Base-by-base conservation (phyloP, 2,888 invertebrate genomes). In the Selenia dentaria region DNA sequence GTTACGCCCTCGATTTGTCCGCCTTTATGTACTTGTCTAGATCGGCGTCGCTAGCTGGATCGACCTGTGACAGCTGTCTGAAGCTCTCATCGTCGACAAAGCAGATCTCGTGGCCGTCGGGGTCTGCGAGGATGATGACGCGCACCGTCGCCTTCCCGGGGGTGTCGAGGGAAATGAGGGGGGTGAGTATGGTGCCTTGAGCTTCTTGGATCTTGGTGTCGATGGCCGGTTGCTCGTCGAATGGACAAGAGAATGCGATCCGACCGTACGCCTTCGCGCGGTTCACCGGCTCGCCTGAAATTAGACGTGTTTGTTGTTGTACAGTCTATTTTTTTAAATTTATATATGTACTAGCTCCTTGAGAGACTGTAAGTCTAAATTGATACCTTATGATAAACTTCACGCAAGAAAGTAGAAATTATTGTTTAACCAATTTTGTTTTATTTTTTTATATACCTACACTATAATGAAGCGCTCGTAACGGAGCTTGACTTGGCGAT, bases 21-120 rank as follows among this genome's bases (percentile, higher is more conserved):
- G 93, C 92, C 51, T 91, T 90, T 54, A 97, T 96, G 62, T 92
- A 96, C 77, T 94, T 93, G 62, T 96, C 93, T 14, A 99, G 89
- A 27, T 95, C 92, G n/a, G 92, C 89, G 59, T 97, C 96, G 33
- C 96, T 96, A 39, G 95, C 92, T 0, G 95, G 94, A 76, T 99
- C 99, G 2, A 96, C 93, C 63, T 95, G 92, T 0, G 98, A 98
- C 25, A 99, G 85, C 67, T 98, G 92, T 3, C 95, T 88, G 89
- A 98, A 99, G 24, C 95, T 98, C 89, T 98, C 98, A 66, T 98
- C 98, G 54, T 98, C 99, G 3, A 99, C 99, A 83, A 99, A 99
- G 84, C 99, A 99, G 56, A 99, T 99, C 92, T 99, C 99, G 80
- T 99, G 99, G 0, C 94, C 97, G 85, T 99, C 98, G 0, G 99